Evolutionary conservation across 2,113 vertebrate genomes (phyloP), one percentile per base, ranked within the genome.

Genomic region (Neolamprologus sp.): DNA sequence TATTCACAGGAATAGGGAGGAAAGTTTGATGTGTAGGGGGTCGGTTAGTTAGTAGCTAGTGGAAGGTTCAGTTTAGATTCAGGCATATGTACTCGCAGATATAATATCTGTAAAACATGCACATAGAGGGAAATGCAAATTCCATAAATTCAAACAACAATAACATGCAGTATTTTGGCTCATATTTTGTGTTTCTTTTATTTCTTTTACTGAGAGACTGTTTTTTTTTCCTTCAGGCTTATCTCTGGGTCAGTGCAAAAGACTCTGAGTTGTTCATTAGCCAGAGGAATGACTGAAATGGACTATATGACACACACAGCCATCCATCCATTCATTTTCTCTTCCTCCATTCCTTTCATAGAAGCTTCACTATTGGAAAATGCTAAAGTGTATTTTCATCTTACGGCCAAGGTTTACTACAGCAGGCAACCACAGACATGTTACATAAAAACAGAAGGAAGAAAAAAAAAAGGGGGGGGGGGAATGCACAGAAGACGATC

Each of bases 211-310:
- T 54, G 71, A 85, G 68, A 65, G 47, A 28, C 80, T 80, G 81
- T 23, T 91, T n/a, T 30, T 79, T 21, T 26, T 40, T 3, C 75
- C 82, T 89, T 60, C 79, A 55, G 53, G 88, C 87, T 92, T 93
- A 94, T 94, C 91, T 92, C 49, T 85, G 90, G 84, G 93, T 95
- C 91, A 95, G 19, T 87, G 89, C 91, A 81, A 84, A 88, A 81
- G 14, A 80, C 88, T 91, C 85, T 14, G 17, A 84, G 90, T 93
- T 94, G 91, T 90, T 93, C 88, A 93, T 94, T 92, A 93, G 88
- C 91, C 88, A 91, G 90, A 92, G 68, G 87, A 58, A 78, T 57
- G 26, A 82, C 57, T 81, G 81, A 91, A 54, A 93, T 91, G 75
- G 49, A 85, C 81, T 82, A 89, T 82, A 87, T 80, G 83, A 90